Base-by-base conservation (phyloP, 2,113 vertebrate genomes). In the Potamarius usumacintae region DNA sequence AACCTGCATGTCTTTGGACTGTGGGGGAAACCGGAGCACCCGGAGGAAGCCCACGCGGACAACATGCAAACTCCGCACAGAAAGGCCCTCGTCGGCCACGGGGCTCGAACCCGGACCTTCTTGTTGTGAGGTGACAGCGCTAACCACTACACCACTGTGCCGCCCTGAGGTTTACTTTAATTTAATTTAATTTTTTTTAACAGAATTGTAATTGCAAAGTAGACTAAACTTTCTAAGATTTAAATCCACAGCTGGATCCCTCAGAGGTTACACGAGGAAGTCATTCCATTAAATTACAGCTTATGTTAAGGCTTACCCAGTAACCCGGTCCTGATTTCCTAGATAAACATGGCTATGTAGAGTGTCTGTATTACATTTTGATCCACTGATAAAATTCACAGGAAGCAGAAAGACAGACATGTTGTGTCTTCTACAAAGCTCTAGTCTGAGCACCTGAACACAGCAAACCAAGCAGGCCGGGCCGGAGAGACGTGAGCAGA, bases 371-470 rank as follows among this genome's bases (percentile, higher is more conserved):
- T 52, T n/a, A 48, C 30, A 34, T 84, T 22, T 22, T 87, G 69
- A 85, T 88, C 30, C 15, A 17, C 52, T 58, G 85, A 81, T 85
- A 72, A 87, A 65, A 57, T 50, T 69, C 60, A 82, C 52, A 57
- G 84, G 6, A 22, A 60, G 7, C 63, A 27, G 78, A 42, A 48
- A 79, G 65, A 17, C 27, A 78, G 69, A 1, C 7, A 6, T 88
- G 84, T 78, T 87, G 30, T 76, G 88, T 88, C 89, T 90, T 53
- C 65, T 30, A 48, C 71, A 76, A 48, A 85, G 86, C 34, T 90
- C 20, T 77, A 57, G 34, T 82, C 57, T 65, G 85, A 85, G 76
- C 58, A 58, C 74, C 55, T 72, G 52, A 34, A 78, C 20, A 52
- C 34, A 57, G 50, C 42, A 86, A 88, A 83, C 60, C 55, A 77